phyloP scores from a whole-genome alignment of 1,140 invertebrate species.

The Drosophila kikkawai region DNA sequence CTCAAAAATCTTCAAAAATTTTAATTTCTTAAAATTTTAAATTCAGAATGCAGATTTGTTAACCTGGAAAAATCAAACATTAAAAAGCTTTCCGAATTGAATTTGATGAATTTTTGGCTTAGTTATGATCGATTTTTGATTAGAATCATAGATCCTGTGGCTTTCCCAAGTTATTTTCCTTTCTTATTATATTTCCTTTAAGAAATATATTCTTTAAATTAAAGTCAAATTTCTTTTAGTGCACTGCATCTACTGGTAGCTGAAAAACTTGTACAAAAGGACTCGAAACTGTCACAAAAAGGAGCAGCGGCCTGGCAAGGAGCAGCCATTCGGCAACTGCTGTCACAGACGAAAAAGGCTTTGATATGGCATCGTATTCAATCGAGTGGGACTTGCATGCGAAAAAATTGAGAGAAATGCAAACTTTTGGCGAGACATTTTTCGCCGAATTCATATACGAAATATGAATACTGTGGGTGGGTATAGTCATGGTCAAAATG shows the following conservation, averaged over 20 bases:
- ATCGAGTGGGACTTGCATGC: slow-evolving; percentile 41
- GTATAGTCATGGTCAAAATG: background rate
- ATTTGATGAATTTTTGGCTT: no score
- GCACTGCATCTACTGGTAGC: slow-evolving; percentile 15
- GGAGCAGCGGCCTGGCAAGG: slow-evolving; percentile 53
- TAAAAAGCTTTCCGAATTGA: no score
- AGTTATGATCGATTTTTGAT: no score
- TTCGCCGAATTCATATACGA: slow-evolving; percentile 47
- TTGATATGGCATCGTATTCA: slow-evolving; percentile 41
- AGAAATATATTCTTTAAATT: background rate
- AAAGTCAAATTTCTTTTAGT: background rate
- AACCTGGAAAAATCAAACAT: no score
- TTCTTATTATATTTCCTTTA: no score
- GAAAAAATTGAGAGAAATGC: slow-evolving; percentile 57
- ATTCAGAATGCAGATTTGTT: no score
- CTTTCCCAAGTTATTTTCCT: no score
- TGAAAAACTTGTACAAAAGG: slow-evolving; percentile 59
- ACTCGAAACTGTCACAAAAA: slow-evolving; percentile 81
- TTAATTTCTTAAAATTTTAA: no score
- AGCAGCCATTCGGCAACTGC: slow-evolving; percentile 42
- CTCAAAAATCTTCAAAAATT: no score
- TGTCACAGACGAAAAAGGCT: slow-evolving; percentile 39
- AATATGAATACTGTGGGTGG: slow-evolving; percentile 7
- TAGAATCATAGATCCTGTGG: no score
- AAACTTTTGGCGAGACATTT: slow-evolving; percentile 62